phyloP scores from a whole-genome alignment of 2,113 vertebrate genomes.

The Pavo muticus region DNA sequence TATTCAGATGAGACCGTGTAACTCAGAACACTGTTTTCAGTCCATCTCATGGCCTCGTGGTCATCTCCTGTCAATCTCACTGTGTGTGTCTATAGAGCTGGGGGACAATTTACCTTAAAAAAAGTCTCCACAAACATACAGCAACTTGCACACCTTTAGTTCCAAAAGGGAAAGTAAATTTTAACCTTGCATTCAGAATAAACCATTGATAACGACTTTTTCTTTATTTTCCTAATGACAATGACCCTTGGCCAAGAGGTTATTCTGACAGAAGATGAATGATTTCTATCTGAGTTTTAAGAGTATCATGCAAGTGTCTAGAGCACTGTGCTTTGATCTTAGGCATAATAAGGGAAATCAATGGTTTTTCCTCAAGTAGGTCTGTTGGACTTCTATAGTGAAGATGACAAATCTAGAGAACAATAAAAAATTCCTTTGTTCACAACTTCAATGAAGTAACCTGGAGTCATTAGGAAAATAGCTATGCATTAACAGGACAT shows the following conservation, averaged over 20 bases:
- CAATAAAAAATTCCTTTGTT: not conserved
- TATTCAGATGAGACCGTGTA: not conserved
- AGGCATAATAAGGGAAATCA: not conserved
- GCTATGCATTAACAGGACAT: not conserved
- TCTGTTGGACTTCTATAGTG: not conserved
- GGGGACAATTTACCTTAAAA: not conserved
- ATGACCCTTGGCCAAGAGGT: not conserved
- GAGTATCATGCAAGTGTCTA: not conserved
- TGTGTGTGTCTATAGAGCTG: not conserved
- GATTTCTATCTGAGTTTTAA: not conserved
- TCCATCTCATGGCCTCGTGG: not conserved
- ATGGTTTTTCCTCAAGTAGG: not conserved
- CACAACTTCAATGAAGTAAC: not conserved
- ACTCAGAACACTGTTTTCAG: not conserved
- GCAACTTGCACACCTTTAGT: not conserved
- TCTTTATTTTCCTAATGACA: not conserved
- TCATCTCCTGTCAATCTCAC: not conserved
- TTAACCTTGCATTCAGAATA: not conserved
- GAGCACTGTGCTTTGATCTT: not conserved
- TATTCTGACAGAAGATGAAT: not conserved
- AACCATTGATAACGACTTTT: not conserved
- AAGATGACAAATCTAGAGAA: not conserved
- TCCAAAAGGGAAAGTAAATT: not conserved
- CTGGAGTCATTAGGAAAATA: accelerated
- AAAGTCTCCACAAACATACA: not conserved